A percentile compares a stretch with the other conserved stretches of the same genome.
These are phyloP conservation scores for Lophochroa leadbeateri DNA, from an alignment of 2,113 vertebrate genomes.

Conservation along the genomic window DNA sequence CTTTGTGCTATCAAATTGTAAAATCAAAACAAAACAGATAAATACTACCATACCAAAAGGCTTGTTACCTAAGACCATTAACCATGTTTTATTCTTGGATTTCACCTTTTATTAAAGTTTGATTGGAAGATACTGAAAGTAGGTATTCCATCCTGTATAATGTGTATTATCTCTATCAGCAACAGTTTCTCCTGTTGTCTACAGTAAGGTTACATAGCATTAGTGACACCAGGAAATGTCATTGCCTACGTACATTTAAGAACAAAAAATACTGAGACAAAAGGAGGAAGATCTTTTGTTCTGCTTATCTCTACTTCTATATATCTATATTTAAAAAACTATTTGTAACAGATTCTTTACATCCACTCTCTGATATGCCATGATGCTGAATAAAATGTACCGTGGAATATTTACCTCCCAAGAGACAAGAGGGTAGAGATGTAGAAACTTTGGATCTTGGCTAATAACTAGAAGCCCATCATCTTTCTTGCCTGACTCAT, in stretches of 20 bases:
- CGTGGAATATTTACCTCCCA: neutral
- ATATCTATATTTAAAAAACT: neutral
- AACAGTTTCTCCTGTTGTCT: neutral
- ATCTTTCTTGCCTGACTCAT: constrained; percentile 2
- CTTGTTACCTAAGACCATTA: neutral
- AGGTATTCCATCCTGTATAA: neutral
- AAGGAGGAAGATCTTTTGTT: neutral
- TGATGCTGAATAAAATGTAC: neutral
- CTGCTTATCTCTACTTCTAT: neutral
- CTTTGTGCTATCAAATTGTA: neutral
- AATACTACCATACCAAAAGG: neutral
- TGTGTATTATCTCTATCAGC: neutral
- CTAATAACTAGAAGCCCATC: neutral
- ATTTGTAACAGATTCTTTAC: neutral
- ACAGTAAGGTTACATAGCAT: neutral
- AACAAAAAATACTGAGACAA: neutral
- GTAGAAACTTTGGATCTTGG: neutral
- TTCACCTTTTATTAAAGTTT: neutral
- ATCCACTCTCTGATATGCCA: neutral
- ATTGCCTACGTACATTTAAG: neutral
- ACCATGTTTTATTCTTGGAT: neutral
- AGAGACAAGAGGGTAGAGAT: neutral
- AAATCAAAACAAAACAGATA: neutral
- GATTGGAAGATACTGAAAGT: neutral
- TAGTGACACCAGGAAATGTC: neutral